Percentiles rank a stretch among this genome's conserved stretches.
phyloP scores from a whole-genome alignment of 92 coral and sea anemone genomes.

The Pocillopora meandrina region DNA sequence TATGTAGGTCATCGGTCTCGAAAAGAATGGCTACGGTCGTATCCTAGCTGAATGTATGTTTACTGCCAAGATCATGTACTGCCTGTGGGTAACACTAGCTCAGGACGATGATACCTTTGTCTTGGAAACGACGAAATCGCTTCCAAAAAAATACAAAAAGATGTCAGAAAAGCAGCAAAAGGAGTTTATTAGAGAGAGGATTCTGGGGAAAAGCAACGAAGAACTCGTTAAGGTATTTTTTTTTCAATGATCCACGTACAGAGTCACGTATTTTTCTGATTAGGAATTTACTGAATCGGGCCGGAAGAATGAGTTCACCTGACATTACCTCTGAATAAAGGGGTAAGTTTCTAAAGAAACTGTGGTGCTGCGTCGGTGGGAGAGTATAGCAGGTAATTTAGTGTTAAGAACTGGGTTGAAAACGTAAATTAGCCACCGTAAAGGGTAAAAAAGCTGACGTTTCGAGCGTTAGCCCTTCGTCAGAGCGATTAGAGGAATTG shows the following conservation, averaged over 20 bases:
- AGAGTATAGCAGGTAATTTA: too few species aligned
- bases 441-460: too few species aligned
- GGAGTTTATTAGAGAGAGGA: conserved; percentile 54
- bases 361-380: too few species aligned
- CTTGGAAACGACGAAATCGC: conserved; percentile 64
- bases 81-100: conserved; percentile 82
- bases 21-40: conserved; percentile 87
- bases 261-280: neutral
- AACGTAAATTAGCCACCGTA: too few species aligned
- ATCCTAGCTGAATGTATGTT: conserved; percentile 87
- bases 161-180: conserved; percentile 55
- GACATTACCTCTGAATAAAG: too few species aligned
- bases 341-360: too few species aligned
- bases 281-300: too few species aligned
- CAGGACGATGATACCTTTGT: conserved; percentile 73
- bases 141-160: conserved; percentile 39
- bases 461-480: too few species aligned
- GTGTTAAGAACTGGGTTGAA: too few species aligned
- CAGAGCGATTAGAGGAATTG: too few species aligned
- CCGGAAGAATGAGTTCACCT: too few species aligned
- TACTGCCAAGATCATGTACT: conserved; percentile 83
- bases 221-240: conserved; percentile 70
- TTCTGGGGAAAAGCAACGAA: conserved; percentile 75
- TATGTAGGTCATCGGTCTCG: conserved; percentile 82
- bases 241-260: neutral